These are phyloP conservation scores for Taphrorychus bicolor DNA, from an alignment of 2,888 invertebrate genomes.

Conservation along the genomic window DNA sequence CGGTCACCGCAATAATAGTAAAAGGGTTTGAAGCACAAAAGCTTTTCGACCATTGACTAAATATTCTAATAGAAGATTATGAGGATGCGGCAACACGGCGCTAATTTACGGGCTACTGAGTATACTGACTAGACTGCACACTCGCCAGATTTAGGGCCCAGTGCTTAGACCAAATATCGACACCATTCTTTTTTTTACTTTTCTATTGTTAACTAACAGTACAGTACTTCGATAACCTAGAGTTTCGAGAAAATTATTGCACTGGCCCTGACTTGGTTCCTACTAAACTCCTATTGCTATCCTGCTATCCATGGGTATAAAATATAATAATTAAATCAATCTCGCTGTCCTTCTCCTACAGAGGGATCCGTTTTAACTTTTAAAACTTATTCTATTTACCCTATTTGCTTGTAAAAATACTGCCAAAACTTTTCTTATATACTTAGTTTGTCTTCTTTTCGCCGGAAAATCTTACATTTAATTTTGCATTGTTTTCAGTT, in stretches of 20 bases:
- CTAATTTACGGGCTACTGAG: constrained; percentile 54
- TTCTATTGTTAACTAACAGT: background rate
- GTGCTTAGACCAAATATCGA: constrained; percentile 51
- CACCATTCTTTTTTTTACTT: too few relatives aligned
- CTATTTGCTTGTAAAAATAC: constrained; percentile 60
- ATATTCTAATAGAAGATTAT: too few relatives aligned
- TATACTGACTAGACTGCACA: constrained; percentile 60
- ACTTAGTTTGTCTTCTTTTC: constrained; percentile 15
- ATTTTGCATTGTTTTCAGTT: constrained; percentile 10
- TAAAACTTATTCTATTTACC: too few relatives aligned
- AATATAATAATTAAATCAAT: background rate
- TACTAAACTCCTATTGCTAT: background rate
- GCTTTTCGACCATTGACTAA: too few relatives aligned
- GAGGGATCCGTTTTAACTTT: too few relatives aligned
- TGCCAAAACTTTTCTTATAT: constrained; percentile 53
- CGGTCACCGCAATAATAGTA: too few relatives aligned
- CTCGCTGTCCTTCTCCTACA: too few relatives aligned
- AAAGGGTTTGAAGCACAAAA: too few relatives aligned
- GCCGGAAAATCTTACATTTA: too few relatives aligned
- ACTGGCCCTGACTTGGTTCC: constrained; percentile 49
- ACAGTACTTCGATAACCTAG: too few relatives aligned
- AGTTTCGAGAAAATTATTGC: constrained; percentile 52
- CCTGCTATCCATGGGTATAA: background rate
- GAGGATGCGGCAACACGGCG: constrained; percentile 49
- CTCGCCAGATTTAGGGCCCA: constrained; percentile 54